Evolutionary conservation across 2,113 vertebrate species (phyloP).

Genomic region (Neogobius melanostomus): DNA sequence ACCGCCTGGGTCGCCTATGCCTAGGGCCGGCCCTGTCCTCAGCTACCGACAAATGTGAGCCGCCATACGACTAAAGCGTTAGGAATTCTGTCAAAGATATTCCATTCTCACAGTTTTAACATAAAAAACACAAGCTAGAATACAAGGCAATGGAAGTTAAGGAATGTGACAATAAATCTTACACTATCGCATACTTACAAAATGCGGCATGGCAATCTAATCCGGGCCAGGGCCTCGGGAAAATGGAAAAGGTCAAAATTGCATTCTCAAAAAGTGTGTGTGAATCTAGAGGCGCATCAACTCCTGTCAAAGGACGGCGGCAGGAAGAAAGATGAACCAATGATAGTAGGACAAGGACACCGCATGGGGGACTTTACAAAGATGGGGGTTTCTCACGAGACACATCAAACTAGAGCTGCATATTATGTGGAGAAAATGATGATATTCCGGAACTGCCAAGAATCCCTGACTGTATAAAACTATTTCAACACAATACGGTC

Average conservation of each 20-base stretch:
- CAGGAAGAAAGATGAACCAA: slow-evolving; percentile 57
- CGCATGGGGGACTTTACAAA: slow-evolving; percentile 27
- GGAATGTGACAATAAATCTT: slow-evolving; percentile 80
- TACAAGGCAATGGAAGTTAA: slow-evolving; percentile 63
- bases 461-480: too few species aligned
- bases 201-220: slow-evolving; percentile 77
- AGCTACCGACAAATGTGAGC: slow-evolving; percentile 61
- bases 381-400: not conserved
- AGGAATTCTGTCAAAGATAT: slow-evolving; percentile 66
- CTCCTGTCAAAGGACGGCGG: slow-evolving; percentile 62
- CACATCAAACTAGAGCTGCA: not conserved
- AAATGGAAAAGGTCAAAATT: slow-evolving; percentile 82
- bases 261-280: slow-evolving; percentile 75
- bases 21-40: slow-evolving; percentile 23
- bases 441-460: too few species aligned
- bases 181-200: slow-evolving; percentile 76
- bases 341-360: slow-evolving; percentile 47
- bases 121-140: slow-evolving; percentile 59
- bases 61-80: slow-evolving; percentile 57
- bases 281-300: slow-evolving; percentile 76
- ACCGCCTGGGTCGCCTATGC: too few species aligned
- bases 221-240: slow-evolving; percentile 77
- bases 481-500: too few species aligned
- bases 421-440: too few species aligned
- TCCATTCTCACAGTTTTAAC: slow-evolving; percentile 69